Percentiles rank a stretch among this genome's conserved stretches.
phyloP scores from a whole-genome alignment of 2,888 invertebrate genomes.

The Cryptocheilus praepositus region DNA sequence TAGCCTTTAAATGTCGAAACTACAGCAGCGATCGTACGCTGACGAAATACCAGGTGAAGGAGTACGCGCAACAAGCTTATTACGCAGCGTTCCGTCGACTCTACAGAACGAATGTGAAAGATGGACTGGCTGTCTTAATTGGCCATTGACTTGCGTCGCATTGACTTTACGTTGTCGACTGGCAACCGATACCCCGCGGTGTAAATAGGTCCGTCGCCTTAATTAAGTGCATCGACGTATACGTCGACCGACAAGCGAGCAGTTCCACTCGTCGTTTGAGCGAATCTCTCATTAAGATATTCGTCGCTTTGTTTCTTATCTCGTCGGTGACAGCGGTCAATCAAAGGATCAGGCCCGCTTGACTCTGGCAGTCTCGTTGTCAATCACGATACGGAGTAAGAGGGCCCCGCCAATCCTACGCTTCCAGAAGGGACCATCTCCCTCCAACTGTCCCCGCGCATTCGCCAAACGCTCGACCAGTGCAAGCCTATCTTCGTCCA shows the following conservation, averaged over 20 bases:
- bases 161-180: conserved; percentile 16
- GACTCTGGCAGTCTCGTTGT: conserved; percentile 66
- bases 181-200: conserved; percentile 47
- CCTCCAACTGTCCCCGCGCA: conserved; percentile 38
- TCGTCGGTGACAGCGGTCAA: conserved; percentile 72
- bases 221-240: conserved; percentile 59
- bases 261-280: conserved; percentile 13
- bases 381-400: conserved; percentile 62
- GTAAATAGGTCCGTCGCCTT: conserved; percentile 61
- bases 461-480: conserved; percentile 28
- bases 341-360: conserved; percentile 70
- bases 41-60: no score
- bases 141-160: conserved; percentile 45
- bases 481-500: conserved; percentile 64
- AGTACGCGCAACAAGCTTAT: no score
- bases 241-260: conserved; percentile 20
- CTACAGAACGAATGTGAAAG: conserved; percentile 37
- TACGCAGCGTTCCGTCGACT: no score
- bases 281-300: conserved; percentile 73
- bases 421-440: conserved; percentile 41
- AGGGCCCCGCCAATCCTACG: conserved; percentile 37
- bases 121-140: conserved; percentile 63
- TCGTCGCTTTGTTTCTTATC: conserved; percentile 68
- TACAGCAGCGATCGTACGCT: no score
- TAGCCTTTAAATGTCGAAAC: no score